phyloP scores from a whole-genome alignment of 2,797 vertebrate genomes.

The Ceyx erithaca region DNA sequence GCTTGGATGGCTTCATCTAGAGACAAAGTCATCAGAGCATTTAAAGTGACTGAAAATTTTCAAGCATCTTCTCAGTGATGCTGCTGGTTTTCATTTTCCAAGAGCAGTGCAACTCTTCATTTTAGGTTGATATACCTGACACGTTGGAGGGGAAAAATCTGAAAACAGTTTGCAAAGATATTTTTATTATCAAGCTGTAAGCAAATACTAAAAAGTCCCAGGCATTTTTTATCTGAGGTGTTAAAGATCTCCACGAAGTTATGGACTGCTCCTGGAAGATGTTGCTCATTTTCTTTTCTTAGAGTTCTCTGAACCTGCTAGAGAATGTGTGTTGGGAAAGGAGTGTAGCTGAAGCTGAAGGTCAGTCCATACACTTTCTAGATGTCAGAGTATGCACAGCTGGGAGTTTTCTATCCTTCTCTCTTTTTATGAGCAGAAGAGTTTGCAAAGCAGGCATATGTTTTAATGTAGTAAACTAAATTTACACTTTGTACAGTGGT shows the following conservation, averaged over 20 bases:
- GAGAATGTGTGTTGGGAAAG: neutral
- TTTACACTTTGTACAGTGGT: constrained; percentile 75
- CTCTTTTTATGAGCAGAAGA: constrained; percentile 35
- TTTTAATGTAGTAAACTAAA: constrained; percentile 75
- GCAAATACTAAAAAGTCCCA: neutral
- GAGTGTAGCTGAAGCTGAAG: neutral
- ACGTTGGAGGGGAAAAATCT: neutral
- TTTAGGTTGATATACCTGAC: neutral
- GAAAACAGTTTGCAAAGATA: neutral
- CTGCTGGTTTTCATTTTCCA: neutral
- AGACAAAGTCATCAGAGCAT: constrained; percentile 16
- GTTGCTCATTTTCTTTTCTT: neutral
- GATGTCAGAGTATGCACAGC: constrained; percentile 17
- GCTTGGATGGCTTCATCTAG: constrained; percentile 23
- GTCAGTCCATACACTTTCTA: constrained; percentile 39
- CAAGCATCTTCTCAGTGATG: neutral
- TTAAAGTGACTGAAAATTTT: constrained; percentile 1
- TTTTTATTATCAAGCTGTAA: constrained; percentile 8
- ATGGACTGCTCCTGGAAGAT: neutral
- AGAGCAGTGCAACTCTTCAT: neutral
- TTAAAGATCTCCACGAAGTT: neutral
- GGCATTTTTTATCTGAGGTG: neutral
- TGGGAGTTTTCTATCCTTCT: constrained; percentile 30
- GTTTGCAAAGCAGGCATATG: constrained; percentile 72
- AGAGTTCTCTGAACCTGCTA: neutral